phyloP scores from a whole-genome alignment of 2,113 vertebrate genomes.

The Rhinopomastus cyanomelas region DNA sequence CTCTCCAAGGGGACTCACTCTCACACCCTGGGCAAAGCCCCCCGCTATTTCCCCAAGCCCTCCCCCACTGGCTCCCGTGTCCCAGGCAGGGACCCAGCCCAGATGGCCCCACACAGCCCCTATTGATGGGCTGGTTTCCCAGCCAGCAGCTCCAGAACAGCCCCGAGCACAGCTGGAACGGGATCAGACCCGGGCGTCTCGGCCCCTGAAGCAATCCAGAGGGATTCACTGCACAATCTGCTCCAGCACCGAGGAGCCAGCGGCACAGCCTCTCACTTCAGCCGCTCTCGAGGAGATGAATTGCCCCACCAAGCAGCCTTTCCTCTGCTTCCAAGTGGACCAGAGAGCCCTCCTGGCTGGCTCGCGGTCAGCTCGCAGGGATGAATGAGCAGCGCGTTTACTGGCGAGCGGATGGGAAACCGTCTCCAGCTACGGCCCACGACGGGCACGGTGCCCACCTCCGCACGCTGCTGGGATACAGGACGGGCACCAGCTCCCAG shows the following conservation, averaged over 20 bases:
- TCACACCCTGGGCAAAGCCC: neutral
- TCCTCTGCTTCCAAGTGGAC: constrained; percentile 21
- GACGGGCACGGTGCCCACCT: neutral
- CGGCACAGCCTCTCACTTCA: neutral
- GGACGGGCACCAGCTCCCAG: neutral
- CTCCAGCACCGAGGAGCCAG: neutral
- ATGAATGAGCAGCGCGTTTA: constrained; percentile 20
- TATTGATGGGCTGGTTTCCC: fast-evolving
- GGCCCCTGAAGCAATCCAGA: neutral
- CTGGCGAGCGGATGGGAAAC: neutral
- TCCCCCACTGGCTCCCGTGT: neutral
- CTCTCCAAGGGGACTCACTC: neutral
- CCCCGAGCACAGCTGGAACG: neutral
- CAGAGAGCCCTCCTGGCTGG: neutral
- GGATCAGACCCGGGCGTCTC: fast-evolving
- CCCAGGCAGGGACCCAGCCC: neutral
- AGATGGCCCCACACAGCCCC: fast-evolving
- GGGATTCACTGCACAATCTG: neutral
- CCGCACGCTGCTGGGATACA: fast-evolving
- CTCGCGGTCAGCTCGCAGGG: neutral
- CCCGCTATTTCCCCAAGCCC: neutral
- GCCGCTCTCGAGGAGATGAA: neutral
- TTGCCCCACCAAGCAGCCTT: neutral
- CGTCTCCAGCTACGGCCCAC: neutral
- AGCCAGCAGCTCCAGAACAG: neutral